Conservation (phyloP, 2,113 vertebrate species). For the Epinephelus lanceolatus region DNA sequence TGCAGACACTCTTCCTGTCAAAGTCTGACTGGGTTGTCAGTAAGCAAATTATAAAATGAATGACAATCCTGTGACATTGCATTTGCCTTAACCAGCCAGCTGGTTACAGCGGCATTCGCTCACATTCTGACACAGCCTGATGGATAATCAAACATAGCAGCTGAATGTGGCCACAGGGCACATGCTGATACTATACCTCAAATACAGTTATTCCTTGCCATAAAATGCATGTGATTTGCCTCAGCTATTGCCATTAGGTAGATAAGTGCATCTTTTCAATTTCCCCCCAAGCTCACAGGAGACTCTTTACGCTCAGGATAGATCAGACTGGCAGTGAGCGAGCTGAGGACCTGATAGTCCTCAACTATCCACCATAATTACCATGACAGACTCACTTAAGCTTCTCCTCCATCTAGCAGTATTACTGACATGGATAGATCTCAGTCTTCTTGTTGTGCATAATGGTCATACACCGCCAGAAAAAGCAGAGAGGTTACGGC, state of each 20-base stretch:
- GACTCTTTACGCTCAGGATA: slow-evolving; percentile 73
- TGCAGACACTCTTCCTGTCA: slow-evolving; percentile 60
- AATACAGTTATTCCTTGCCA: slow-evolving; percentile 64
- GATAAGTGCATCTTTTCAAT: slow-evolving; percentile 80
- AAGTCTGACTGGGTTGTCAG: slow-evolving; percentile 52
- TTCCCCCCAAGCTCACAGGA: slow-evolving; percentile 69
- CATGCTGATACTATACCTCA: slow-evolving; percentile 43
- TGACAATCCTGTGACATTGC: slow-evolving; percentile 51
- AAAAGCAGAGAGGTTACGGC: slow-evolving; percentile 48
- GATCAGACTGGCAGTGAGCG: slow-evolving; percentile 66
- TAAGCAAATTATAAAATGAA: slow-evolving; percentile 57
- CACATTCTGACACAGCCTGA: slow-evolving; percentile 49
- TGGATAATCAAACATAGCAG: slow-evolving; percentile 64
- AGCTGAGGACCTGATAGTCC: slow-evolving; percentile 75
- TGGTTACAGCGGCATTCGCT: slow-evolving; percentile 49
- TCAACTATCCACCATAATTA: slow-evolving; percentile 78
- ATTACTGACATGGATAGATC: slow-evolving; percentile 69
- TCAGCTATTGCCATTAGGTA: slow-evolving; percentile 74
- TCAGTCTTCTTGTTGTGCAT: slow-evolving; percentile 68
- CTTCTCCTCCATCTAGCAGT: slow-evolving; percentile 72
- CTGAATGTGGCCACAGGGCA: slow-evolving; percentile 45
- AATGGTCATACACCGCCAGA: slow-evolving; percentile 38
- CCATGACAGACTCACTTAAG: slow-evolving; percentile 82
- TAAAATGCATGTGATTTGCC: slow-evolving; percentile 76
- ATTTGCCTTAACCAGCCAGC: slow-evolving; percentile 54